Evolutionary conservation across 2,113 vertebrate genomes (phyloP).

Genomic region (Brachyhypopomus gauderio): DNA sequence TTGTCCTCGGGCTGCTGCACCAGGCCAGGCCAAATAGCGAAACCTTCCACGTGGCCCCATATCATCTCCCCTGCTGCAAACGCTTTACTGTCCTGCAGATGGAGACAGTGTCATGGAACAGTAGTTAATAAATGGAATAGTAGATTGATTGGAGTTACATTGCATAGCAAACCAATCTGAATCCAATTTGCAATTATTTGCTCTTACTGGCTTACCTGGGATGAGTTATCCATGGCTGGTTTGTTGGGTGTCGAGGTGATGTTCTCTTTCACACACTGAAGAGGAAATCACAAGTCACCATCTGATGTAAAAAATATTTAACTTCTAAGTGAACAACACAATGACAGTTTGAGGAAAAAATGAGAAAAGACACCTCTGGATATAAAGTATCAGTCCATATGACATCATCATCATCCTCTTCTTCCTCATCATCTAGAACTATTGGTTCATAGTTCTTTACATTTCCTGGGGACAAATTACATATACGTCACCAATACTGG

Average conservation of each 20-base stretch:
- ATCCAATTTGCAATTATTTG: background rate
- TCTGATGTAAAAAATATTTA: background rate
- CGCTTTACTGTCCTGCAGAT: conserved; percentile 74
- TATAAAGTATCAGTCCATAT: conserved; percentile 17
- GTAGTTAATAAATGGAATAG: background rate
- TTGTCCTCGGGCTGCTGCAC: conserved; percentile 67
- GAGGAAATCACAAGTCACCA: background rate
- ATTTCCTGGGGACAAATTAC: background rate
- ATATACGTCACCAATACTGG: background rate
- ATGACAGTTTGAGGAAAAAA: background rate
- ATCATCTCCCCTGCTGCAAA: conserved; percentile 82
- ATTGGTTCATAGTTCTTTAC: background rate
- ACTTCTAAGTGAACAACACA: background rate
- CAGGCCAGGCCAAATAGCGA: conserved; percentile 83
- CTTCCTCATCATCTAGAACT: conserved; percentile 36
- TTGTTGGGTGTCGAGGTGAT: background rate
- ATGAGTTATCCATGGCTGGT: background rate
- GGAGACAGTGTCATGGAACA: background rate
- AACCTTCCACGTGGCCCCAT: conserved; percentile 83
- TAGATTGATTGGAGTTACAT: too few relatives aligned
- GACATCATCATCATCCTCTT: conserved; percentile 11
- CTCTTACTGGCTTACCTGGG: conserved; percentile 28
- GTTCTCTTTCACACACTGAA: conserved; percentile 22
- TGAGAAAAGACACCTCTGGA: conserved; percentile 21
- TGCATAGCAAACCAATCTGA: too few relatives aligned